These are phyloP conservation scores for Cyclophora punctaria DNA, from an alignment of 2,888 invertebrate species.

Conservation along the genomic window DNA sequence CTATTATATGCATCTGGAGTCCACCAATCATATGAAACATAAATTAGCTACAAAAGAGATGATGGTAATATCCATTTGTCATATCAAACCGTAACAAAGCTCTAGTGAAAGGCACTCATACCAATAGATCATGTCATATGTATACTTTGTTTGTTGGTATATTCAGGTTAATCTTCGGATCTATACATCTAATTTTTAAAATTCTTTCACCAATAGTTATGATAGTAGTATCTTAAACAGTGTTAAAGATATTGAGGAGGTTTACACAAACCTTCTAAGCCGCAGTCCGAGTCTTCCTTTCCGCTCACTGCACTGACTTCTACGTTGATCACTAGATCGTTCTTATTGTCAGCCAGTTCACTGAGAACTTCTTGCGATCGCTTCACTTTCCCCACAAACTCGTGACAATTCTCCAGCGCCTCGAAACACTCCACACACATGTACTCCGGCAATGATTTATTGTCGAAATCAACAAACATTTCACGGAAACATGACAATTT, in stretches of 20 bases:
- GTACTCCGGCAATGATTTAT: constrained; percentile 12
- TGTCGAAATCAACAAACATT: constrained; percentile 8
- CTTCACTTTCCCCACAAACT: constrained; percentile 13
- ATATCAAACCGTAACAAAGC: no score
- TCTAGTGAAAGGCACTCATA: no score
- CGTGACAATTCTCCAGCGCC: constrained; percentile 8
- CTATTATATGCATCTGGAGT: no score
- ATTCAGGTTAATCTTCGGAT: no score
- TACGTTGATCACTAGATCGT: background rate
- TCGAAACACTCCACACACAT: constrained; percentile 14
- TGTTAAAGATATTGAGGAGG: background rate
- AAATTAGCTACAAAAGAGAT: no score
- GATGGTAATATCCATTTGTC: no score
- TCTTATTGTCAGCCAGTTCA: constrained; percentile 3
- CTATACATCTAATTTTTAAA: background rate
- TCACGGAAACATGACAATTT: background rate
- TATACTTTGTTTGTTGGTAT: no score
- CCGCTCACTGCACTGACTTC: background rate
- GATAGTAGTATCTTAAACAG: background rate
- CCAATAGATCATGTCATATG: no score
- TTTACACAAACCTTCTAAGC: background rate
- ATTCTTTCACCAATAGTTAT: background rate
- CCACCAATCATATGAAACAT: no score
- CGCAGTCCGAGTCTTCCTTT: background rate
- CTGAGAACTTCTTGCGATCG: constrained; percentile 4